Evolutionary conservation across 2,797 vertebrate genomes (phyloP).

Genomic region (Tiaroga cobitis): DNA sequence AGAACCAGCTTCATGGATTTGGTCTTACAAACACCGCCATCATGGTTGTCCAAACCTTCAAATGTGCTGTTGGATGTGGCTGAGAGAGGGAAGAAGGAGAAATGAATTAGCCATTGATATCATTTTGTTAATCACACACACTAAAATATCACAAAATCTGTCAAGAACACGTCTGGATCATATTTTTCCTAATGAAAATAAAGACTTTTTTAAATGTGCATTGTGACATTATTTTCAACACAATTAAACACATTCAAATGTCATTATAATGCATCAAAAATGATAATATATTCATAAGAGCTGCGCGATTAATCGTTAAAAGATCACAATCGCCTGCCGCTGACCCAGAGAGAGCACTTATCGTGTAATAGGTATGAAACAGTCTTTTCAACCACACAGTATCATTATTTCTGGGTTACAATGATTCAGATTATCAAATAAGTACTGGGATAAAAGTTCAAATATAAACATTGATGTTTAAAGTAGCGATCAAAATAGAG

Average conservation of each 20-base stretch:
- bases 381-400: not conserved
- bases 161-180: not conserved
- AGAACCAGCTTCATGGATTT: slow-evolving; percentile 98
- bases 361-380: not conserved
- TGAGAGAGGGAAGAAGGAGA: slow-evolving; percentile 59
- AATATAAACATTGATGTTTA: not conserved
- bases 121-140: not conserved
- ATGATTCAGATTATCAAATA: not conserved
- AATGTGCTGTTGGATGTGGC: slow-evolving; percentile 93
- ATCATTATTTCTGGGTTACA: not conserved
- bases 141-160: not conserved
- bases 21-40: slow-evolving; percentile 92
- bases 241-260: not conserved
- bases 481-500: not conserved
- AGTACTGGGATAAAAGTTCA: not conserved
- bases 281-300: not conserved
- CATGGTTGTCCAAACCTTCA: slow-evolving; percentile 92
- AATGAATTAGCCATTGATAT: not conserved
- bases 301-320: not conserved
- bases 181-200: not conserved
- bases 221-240: not conserved
- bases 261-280: not conserved
- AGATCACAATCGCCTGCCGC: not conserved
- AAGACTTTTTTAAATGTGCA: not conserved
- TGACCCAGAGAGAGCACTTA: too few relatives aligned